Conservation (phyloP, 1,140 invertebrate genomes). For the Arion vulgaris region DNA sequence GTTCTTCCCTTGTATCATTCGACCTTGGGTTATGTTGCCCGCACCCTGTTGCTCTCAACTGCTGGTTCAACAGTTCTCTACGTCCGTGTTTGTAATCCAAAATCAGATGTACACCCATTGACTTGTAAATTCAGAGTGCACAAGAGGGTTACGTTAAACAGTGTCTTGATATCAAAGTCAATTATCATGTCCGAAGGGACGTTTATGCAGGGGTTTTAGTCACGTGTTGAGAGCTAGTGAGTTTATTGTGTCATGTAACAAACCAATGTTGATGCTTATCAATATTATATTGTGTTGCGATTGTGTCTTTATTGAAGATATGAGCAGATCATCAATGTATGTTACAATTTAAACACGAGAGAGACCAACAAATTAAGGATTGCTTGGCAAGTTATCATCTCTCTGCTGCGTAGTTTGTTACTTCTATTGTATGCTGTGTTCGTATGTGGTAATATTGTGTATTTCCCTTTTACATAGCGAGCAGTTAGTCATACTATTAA, state of each 20-base stretch:
- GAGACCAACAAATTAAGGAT: too few relatives aligned
- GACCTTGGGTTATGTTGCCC: too few relatives aligned
- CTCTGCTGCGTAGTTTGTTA: too few relatives aligned
- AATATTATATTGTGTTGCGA: neutral
- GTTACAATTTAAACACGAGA: too few relatives aligned
- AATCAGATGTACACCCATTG: neutral
- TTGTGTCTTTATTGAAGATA: neutral
- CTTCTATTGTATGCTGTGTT: too few relatives aligned
- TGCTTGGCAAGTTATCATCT: too few relatives aligned
- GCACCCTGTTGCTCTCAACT: neutral
- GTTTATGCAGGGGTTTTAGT: neutral
- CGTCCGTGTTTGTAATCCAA: neutral
- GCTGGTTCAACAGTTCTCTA: neutral
- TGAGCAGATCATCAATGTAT: neutral
- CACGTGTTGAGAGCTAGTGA: neutral
- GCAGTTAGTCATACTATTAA: too few relatives aligned
- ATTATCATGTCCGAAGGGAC: neutral
- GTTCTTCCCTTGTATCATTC: too few relatives aligned
- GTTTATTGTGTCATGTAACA: neutral
- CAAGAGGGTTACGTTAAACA: neutral
- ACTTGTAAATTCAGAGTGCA: neutral
- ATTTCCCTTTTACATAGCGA: too few relatives aligned
- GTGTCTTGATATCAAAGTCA: neutral
- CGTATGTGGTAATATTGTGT: too few relatives aligned
- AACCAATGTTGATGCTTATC: neutral